Evolutionary conservation across 2,113 vertebrate species (phyloP), one percentile per base, ranked within the genome.

Genomic region (Petaurus breviceps): DNA sequence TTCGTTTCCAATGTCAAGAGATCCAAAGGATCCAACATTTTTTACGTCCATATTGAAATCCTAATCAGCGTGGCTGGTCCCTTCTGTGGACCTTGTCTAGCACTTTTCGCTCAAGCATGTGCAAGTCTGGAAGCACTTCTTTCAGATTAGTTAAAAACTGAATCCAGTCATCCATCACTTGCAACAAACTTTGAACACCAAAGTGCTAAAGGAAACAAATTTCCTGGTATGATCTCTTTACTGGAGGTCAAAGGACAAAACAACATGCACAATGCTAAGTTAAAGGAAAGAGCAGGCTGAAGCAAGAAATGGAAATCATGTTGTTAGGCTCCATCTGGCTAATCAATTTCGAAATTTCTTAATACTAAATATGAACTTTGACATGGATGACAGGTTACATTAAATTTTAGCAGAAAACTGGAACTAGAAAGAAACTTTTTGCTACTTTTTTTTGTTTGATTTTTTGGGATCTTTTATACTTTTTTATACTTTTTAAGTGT

Each of bases 401-500:
- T 54, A 98, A 97, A 98, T 97, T 98, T 98, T 97, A 98, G 98
- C 98, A 97, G 97, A 97, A 90, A 97, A 98, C 97, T 97, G 93
- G 96, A 98, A 98, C 94, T 54, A 98, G 93, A 93, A 98, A 98
- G 95, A 53, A 95, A 95, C 97, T 93, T 98, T 98, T 98, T 97
- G 93, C 98, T 98, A 84, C 68, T 84, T 84, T 84, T 54, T 84
- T 84, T 84, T 99, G 97, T 95, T 96, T 96, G 91, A 97, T 98
- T 98, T 95, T 97, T 97, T 98, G 97, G 98, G 96, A 97, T 97
- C 98, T 98, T 98, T 98, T 98, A 94, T 95, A 94, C 91, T 98
- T 98, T 68, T 98, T 97, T 97, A 97, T 97, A 95, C 92, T 96
- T 98, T 98, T 98, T 98, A 98, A 94, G 98, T 97, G 98, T 97